Base-by-base conservation (phyloP, 1,140 invertebrate species). In the Liolophura sinensis region DNA sequence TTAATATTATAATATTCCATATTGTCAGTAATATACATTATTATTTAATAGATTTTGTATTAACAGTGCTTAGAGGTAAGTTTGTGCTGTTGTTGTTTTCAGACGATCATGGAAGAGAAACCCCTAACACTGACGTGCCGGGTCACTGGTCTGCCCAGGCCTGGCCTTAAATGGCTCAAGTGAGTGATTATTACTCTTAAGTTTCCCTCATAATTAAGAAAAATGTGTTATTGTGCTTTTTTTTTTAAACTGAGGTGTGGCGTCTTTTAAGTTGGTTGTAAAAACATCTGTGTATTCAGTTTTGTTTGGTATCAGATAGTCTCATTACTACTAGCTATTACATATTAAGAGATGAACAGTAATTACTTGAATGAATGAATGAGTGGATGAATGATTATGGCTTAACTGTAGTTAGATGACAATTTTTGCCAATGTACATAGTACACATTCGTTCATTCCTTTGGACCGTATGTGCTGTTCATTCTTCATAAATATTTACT, bases 101-200 rank as follows among this genome's bases (percentile, higher is more conserved):
- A 80, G 78, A 78, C 75, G 67, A 71, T 80, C 0, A 80, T 78
- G 75, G 77, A 81, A 58, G 77, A 77, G 48, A 71, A 75, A 58
- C 60, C 69, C 46, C 62, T 82, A 64, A 64, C 65, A 22, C 69
- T 82, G 60, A 75, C 56, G 24, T 71, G 69, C 31, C 74, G 66
- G 55, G 81, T 82, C 1, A 73, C 64, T 48, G 82, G 82, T 40
- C 64, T 81, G 14, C 82, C 82, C 12, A 72, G 79, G 52, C 82
- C 82, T 49, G 79, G 81, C 25, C 68, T 82, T 54, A 72, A 66
- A 50, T 84, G 82, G 82, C 72, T 75, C 50, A 75, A 66, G 78
- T 80, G 74, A 73, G 73, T 71, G 16, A 18, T 60, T 16, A 62
- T n/a, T n/a, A n/a, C n/a, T n/a, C n/a, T 52, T 61, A 48, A 48